Evolutionary conservation across 2,797 vertebrate genomes (phyloP).

Genomic region (Enteromius mattozi): DNA sequence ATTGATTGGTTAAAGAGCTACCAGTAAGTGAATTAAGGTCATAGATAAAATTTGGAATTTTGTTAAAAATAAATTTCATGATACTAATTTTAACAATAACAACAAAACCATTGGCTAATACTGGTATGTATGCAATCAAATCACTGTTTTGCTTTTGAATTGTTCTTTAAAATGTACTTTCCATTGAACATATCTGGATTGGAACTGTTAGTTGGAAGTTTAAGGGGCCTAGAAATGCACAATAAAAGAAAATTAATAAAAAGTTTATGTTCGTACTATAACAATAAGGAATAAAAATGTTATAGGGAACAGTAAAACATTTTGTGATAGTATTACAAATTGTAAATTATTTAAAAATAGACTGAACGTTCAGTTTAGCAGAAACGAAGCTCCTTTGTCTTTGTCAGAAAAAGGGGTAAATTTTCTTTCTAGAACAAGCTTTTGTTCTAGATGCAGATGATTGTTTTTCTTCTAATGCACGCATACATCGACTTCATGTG

Average conservation of each 20-base stretch:
- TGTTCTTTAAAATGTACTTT: not conserved
- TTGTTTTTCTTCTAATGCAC: not conserved
- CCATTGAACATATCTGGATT: not conserved
- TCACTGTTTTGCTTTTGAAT: not conserved
- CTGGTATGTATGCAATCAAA: not conserved
- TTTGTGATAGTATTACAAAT: not conserved
- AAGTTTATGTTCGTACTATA: not conserved
- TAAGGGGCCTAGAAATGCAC: not conserved
- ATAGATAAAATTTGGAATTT: not conserved
- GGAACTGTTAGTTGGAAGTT: not conserved
- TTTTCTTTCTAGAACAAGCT: not conserved
- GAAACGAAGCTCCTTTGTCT: not conserved
- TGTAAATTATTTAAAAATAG: not conserved
- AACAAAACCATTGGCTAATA: not conserved
- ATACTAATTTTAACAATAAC: not conserved
- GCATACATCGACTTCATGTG: not conserved
- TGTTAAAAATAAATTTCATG: not conserved
- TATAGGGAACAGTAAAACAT: not conserved
- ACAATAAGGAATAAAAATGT: not conserved
- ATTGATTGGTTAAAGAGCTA: not conserved
- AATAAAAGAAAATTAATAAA: not conserved
- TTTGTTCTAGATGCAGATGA: not conserved
- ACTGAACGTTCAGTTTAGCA: not conserved
- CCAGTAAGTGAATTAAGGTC: not conserved
- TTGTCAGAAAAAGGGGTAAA: not conserved